Evolutionary conservation across 2,113 vertebrate genomes (phyloP), one percentile per base, ranked within the genome.

Genomic region (Setophaga petechia): DNA sequence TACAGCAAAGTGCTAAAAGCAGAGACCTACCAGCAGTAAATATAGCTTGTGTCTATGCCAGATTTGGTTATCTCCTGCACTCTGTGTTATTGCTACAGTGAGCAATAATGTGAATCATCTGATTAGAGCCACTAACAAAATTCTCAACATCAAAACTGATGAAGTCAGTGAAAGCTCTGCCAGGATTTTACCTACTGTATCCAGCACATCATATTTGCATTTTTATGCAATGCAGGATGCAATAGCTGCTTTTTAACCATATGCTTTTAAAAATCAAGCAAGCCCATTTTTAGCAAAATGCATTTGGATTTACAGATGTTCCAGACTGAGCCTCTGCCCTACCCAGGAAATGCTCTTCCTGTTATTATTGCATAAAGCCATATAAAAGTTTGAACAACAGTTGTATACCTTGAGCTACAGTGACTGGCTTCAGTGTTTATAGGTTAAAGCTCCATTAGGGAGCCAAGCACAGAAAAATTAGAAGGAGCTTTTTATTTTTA

Each of bases 101-200:
- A 96, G 94, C 89, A 90, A 92, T 92, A 96, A 94, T 84, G 90
- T 74, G 86, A 93, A 93, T 96, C 77, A 94, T 93, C 92, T 87
- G 94, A 87, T 96, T 92, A 94, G 73, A 90, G 80, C 44, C 86
- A 78, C 74, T 89, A 81, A 93, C 79, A 81, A 80, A 96, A 94
- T 81, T 90, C 69, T 68, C 66, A 57, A 10, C 83, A 75, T 90
- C 80, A 92, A 61, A 95, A 86, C 93, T 75, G 85, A 92, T 95
- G 85, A 96, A 93, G 79, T 93, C 92, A 81, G 73, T 77, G 79
- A 63, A 95, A 90, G 61, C 55, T 54, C 49, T 94, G 86, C 90
- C 85, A 92, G 69, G 77, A 72, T 84, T 90, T 95, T 68, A 93
- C 90, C 76, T 94, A 58, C 66, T 76, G 57, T n/a, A 94, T 90